Percentiles rank a stretch among this genome's conserved stretches.
These are phyloP conservation scores for Periophthalmus magnuspinnatus DNA, from an alignment of 2,797 vertebrate species.

Conservation along the genomic window DNA sequence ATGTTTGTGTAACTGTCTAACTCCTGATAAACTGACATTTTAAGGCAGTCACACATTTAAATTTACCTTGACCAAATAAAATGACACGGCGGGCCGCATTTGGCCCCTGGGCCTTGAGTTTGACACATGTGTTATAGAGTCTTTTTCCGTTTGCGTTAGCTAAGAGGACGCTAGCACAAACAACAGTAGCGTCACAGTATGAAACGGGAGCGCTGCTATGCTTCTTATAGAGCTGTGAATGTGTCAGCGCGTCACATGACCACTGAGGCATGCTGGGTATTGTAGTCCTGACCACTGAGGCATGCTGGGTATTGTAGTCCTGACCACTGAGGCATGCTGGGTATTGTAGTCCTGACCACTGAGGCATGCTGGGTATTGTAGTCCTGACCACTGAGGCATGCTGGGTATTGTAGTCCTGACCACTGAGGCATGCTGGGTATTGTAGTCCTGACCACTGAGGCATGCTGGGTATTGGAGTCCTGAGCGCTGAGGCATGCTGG, in stretches of 20 bases:
- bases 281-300: constrained; percentile 8
- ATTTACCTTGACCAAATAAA: too few relatives aligned
- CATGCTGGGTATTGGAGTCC: too few relatives aligned
- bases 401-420: constrained; percentile 2
- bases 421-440: constrained; percentile 1
- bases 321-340: constrained; percentile 13
- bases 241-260: neutral
- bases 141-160: too few relatives aligned
- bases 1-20: too few relatives aligned
- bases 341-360: constrained; percentile 8
- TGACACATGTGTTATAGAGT: too few relatives aligned
- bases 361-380: constrained; percentile 15
- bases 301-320: constrained; percentile 11
- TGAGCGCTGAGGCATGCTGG: neutral
- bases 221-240: neutral
- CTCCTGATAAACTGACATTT: too few relatives aligned
- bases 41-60: too few relatives aligned
- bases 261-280: constrained; percentile 1
- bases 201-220: neutral
- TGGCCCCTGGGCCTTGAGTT: too few relatives aligned
- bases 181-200: neutral
- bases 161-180: neutral
- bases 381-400: constrained; percentile 10
- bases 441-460: constrained; percentile 8
- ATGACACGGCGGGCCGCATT: too few relatives aligned